Evolutionary conservation across 2,797 vertebrate species (phyloP), one percentile per base, ranked within the genome.

Genomic region (Prunella strophiata): DNA sequence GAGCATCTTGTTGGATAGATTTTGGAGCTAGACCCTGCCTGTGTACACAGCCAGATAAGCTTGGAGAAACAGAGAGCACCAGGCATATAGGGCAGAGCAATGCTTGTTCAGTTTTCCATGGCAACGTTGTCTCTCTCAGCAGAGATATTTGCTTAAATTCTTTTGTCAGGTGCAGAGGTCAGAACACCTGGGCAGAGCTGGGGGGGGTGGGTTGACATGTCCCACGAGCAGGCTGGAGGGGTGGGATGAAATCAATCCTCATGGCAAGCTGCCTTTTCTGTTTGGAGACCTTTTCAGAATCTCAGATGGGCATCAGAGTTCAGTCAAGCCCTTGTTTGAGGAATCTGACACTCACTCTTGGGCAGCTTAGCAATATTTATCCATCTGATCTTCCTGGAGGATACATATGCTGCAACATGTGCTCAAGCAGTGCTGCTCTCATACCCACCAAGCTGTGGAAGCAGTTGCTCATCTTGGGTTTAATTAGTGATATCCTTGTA

Each of bases 391-490:
- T 25, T 95, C 85, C 82, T 85, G 34, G 40, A 88, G 75, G 65
- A 52, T 6, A 11, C 54, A 45, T 38, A 48, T 19, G 51, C 54
- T 80, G 55, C 36, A 77, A 20, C 38, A 43, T 11, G 88, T n/a
- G 57, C 75, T 92, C 1, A 0, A 50, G 81, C 18, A 82, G 36
- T 2, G 16, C 85, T 1, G 10, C 72, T 32, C 19, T 51, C 7
- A 0, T n/a, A 59, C 47, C 58, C 68, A 72, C 79, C 72, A 42
- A 27, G 32, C 85, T 95, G 91, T 32, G 55, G 47, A 62, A 88
- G 73, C 54, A 58, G 73, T 86, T 90, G 82, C 89, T 94, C 76
- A 59, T 84, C 91, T 78, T 62, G 88, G 15, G 14, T 68, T 90
- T 75, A 95, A 93, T 94, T 91, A 85, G 82, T 20, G 38, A 26